phyloP scores from a whole-genome alignment of 1,140 invertebrate genomes.

The Ptiloglossa arizonensis region DNA sequence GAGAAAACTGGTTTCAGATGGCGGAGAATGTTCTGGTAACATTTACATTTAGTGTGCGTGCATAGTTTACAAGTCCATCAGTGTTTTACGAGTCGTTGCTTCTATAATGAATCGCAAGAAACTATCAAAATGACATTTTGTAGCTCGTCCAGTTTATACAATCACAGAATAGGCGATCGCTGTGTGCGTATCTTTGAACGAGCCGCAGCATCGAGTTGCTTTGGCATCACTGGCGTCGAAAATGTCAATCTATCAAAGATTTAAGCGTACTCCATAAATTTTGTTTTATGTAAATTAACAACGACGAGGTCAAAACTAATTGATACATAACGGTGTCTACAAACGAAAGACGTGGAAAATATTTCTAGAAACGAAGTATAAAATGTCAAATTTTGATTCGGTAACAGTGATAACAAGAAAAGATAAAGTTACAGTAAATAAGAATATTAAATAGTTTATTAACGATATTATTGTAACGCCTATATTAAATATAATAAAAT shows the following conservation, averaged over 20 bases:
- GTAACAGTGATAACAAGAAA: neutral
- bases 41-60: constrained; percentile 33
- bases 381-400: neutral
- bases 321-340: neutral
- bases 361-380: neutral
- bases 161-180: neutral
- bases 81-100: constrained; percentile 9
- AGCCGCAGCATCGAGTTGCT: neutral
- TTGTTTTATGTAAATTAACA: neutral
- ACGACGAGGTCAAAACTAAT: neutral
- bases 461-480: too few species aligned
- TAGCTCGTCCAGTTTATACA: neutral
- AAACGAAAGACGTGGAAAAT: neutral
- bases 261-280: neutral
- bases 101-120: neutral
- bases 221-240: neutral
- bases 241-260: neutral
- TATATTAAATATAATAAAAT: too few species aligned
- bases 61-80: constrained; percentile 15
- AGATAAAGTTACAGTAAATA: neutral
- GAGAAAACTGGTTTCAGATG: constrained; percentile 48
- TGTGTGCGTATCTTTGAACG: neutral
- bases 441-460: too few species aligned
- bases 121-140: constrained; percentile 18
- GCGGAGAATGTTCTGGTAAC: constrained; percentile 44